Base-by-base conservation (phyloP, 2,888 invertebrate genomes). In the Cyaniris semiargus region DNA sequence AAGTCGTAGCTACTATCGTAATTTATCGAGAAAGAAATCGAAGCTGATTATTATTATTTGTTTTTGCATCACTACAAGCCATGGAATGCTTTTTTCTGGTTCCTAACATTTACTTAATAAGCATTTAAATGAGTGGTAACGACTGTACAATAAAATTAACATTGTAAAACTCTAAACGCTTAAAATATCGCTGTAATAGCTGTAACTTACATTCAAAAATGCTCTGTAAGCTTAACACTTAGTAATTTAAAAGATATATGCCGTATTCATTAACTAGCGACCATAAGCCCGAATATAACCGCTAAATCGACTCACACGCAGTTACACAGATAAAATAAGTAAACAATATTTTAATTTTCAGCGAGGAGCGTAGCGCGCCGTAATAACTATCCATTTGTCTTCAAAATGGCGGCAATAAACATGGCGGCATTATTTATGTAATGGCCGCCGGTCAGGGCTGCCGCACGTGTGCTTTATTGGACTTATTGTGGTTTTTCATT, bases 321-420 rank as follows among this genome's bases (percentile, higher is more conserved):
- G 88, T 90, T 90, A 88, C 88, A 83, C 85, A 84, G 76, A 87
- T 86, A 88, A 91, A 91, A 91, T 89, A 92, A 92, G 90, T 90
- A 89, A 91, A 91, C 91, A 92, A 93, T 93, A 94, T 94, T 93
- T 93, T 93, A 94, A 93, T 94, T 94, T 93, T 86, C 88, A 88
- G 87, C 87, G 85, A 86, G 84, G 88, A 88, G 89, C 88, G 90
- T 91, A 92, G 89, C 89, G 87, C 89, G 88, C 88, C 87, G 92
- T 93, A 92, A 94, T 93, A 93, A 93, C 93, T 93, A 93, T 89
- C 94, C 93, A 93, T 94, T 93, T 94, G 93, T 94, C 94, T 94
- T 93, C 91, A 91, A 92, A 94, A 94, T 94, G 92, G 94, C 85
- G 89, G 94, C 90, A 93, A 93, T 94, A 93, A 94, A 93, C 93